Evolutionary conservation across 2,113 vertebrate genomes (phyloP), one percentile per base, ranked within the genome.

Genomic region (Lampris incognitus): DNA sequence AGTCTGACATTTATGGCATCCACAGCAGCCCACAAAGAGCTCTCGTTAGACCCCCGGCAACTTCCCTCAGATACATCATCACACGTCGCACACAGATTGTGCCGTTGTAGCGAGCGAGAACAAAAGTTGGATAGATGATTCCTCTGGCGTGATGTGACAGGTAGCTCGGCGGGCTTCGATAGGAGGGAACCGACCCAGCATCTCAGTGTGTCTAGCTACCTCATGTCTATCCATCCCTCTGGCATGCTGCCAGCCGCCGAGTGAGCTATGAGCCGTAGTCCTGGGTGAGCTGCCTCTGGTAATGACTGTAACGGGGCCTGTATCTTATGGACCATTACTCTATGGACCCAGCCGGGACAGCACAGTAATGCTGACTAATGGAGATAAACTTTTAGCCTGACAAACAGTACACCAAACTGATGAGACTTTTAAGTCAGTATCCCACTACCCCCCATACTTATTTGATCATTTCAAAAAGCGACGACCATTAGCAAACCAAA

Each of bases 351-450:
- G 83, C 82, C 76, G 85, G 79, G 81, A 83, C 82, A 76, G 82
- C 86, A 62, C 73, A 65, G 73, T 81, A 85, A 86, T 81, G 84
- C 86, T 87, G 86, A 90, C 78, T 89, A 87, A 91, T 90, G 76
- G 82, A 82, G 85, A 85, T 84, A 59, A 87, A 88, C 86, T 77
- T 89, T 84, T 79, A 3, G 42, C 78, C 72, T 85, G 85, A 89
- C 83, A 70, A 84, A 82, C 42, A 59, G 70, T 52, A 55, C 36
- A 56, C 38, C 52, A 46, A 37, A 0, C 71, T 77, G 79, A 89
- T 80, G 49, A 85, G 68, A 78, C 77, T 71, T 51, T 48, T 66
- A 59, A 46, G 39, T 38, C 64, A 11, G 63, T 1, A n/a, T 69
- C 36, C 39, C 55, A 1, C 3, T 61, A 74, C 63, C 41, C 24